phyloP scores from a whole-genome alignment of 2,888 invertebrate species.

The Nomada flava region DNA sequence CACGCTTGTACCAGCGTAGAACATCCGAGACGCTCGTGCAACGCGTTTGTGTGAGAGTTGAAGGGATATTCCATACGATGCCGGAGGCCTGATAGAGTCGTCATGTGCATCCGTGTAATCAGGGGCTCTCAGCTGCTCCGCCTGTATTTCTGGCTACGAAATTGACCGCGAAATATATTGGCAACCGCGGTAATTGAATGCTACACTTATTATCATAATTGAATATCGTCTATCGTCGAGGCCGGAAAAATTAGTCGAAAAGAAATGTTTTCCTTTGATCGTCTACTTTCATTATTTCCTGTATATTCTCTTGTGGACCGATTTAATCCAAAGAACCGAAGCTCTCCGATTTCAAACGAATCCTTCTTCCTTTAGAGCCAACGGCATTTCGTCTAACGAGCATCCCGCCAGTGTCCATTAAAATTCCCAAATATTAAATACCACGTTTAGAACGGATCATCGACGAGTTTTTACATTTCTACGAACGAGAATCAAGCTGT shows the following conservation, averaged over 20 bases:
- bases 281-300: no score
- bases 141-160: neutral
- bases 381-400: no score
- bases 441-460: no score
- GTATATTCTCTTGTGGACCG: no score
- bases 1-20: constrained; percentile 37
- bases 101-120: constrained; percentile 75
- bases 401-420: no score
- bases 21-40: constrained; percentile 35
- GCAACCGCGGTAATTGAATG: no score
- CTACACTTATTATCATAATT: neutral
- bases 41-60: constrained; percentile 30
- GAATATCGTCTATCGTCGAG: neutral
- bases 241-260: no score
- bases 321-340: no score
- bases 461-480: constrained; percentile 7
- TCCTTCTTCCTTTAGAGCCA: no score
- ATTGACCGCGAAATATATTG: neutral
- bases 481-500: constrained; percentile 27
- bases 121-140: constrained; percentile 72
- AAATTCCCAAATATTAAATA: no score
- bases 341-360: no score
- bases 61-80: constrained; percentile 63
- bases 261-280: no score
- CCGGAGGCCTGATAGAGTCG: constrained; percentile 75